Base-by-base conservation (phyloP, 2,797 vertebrate species). In the Balearica regulorum region DNA sequence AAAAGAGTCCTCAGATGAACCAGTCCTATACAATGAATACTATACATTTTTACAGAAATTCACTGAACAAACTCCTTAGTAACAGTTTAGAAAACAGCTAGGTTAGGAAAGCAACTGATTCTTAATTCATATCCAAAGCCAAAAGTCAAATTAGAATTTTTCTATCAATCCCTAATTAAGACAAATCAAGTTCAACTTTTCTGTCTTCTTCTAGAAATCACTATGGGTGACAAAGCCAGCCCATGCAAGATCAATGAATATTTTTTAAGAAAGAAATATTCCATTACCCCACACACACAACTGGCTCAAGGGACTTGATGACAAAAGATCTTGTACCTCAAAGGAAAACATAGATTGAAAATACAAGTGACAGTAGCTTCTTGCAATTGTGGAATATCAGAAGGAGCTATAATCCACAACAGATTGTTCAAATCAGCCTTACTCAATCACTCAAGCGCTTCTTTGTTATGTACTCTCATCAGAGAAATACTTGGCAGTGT, bases 381-480 rank as follows among this genome's bases (percentile, higher is more conserved):
- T 70, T 51, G 46, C 64, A 61, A 84, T 49, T 77, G 78, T 90
- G 83, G 92, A 84, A 21, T 14, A 89, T 31, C 80, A 95, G 84
- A 60, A 61, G 43, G 68, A 86, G 70, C 31, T 65, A 28, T 8
- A 91, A 92, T 72, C 73, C 91, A 87, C 77, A 80, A 66, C 94
- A 94, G 86, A 89, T 79, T 93, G 95, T 90, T 96, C 90, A 87
- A 80, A 93, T 95, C 96, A 94, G 80, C 83, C 73, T 94, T 65
- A 48, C 93, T 86, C 87, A 89, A 78, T 76, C 93, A 91, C 65
- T 83, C 1, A 2, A 96, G 89, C 78, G 64, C 80, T 94, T 43
- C 84, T 96, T 96, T 95, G 94, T 94, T 94, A 73, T 49, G 58
- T 60, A 41, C 41, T 85, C 94, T 94, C 94, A 96, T 82, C 90